Evolutionary conservation across 2,888 invertebrate genomes (phyloP).

Genomic region (Harpagoxenus sublaevis): DNA sequence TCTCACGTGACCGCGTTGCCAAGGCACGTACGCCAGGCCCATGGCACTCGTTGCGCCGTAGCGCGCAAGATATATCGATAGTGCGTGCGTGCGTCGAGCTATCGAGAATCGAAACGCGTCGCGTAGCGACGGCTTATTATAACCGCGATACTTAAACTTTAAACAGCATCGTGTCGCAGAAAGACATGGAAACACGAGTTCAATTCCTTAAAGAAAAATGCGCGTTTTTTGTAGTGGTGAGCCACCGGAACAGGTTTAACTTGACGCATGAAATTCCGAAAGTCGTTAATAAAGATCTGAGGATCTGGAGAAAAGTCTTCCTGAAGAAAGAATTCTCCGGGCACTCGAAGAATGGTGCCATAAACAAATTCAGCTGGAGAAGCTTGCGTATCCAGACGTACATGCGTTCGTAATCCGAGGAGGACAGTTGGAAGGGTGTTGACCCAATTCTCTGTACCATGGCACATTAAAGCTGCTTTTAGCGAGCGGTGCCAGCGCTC

Average conservation of each 20-base stretch:
- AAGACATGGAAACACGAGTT: background rate
- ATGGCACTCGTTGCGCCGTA: too few species aligned
- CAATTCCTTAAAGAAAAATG: background rate
- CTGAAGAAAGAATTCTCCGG: background rate
- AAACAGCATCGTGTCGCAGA: background rate
- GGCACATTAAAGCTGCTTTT: background rate
- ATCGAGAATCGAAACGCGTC: too few species aligned
- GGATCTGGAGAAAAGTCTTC: background rate
- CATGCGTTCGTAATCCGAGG: background rate
- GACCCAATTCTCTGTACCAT: background rate
- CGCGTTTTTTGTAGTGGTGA: background rate
- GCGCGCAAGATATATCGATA: too few species aligned
- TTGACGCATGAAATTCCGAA: background rate
- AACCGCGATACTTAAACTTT: too few species aligned
- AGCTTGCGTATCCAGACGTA: background rate
- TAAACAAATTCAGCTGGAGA: background rate
- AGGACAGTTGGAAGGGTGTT: background rate
- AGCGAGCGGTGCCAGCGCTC: background rate
- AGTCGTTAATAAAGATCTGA: background rate
- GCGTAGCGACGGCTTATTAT: too few species aligned
- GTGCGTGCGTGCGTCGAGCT: too few species aligned
- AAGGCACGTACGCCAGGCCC: too few species aligned
- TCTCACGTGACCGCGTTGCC: too few species aligned
- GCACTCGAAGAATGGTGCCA: background rate
- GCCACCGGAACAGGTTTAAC: background rate